Conservation (phyloP, 2,888 invertebrate species). For the Oligia fasciuncula region DNA sequence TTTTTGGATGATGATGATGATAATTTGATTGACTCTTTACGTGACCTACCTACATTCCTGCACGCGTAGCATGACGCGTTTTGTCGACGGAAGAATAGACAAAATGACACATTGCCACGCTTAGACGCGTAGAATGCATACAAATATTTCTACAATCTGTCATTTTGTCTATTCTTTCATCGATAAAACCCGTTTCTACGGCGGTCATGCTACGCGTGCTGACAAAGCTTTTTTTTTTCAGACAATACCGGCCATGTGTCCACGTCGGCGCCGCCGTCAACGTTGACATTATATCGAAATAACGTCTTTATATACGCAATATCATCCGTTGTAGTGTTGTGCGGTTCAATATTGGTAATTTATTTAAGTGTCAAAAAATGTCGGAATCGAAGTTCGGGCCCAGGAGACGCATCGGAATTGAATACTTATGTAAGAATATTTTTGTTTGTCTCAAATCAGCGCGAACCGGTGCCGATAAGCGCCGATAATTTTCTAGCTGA, state of each 20-base stretch:
- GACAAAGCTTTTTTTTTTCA: not conserved
- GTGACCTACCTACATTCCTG: no score
- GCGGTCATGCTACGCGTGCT: no score
- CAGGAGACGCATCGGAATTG: not conserved
- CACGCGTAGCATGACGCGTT: no score
- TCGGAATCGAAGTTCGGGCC: not conserved
- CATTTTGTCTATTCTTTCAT: no score
- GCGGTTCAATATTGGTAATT: not conserved
- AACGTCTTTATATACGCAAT: not conserved
- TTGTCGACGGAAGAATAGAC: no score
- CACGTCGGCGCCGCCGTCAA: rapidly evolving
- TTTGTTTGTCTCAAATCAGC: not conserved
- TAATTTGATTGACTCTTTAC: not conserved
- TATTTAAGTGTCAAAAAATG: constrained; percentile 1
- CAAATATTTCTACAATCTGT: no score
- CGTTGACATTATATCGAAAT: no score
- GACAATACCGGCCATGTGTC: not conserved
- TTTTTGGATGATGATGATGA: not conserved
- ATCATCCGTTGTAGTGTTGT: not conserved
- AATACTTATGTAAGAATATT: constrained; percentile 28
- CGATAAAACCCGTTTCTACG: no score
- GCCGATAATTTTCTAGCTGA: not conserved
- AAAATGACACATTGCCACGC: no score
- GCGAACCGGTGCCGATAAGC: not conserved
- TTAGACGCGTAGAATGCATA: no score